Conservation (phyloP, 2,888 invertebrate species). For the Tetragonisca angustula region DNA sequence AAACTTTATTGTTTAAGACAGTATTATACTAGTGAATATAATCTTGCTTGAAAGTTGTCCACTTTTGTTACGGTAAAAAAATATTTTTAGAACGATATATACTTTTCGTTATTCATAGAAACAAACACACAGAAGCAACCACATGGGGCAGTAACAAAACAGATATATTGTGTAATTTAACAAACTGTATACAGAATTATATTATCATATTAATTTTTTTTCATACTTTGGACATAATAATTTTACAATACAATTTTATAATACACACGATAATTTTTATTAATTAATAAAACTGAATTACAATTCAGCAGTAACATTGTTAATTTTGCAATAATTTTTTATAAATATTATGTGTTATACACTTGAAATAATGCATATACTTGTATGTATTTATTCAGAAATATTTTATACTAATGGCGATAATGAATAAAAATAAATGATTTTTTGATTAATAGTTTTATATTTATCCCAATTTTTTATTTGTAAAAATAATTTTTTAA, state of each 20-base stretch:
- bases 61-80: conserved; percentile 9
- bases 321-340: conserved; percentile 24
- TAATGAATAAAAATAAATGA: conserved; percentile 44
- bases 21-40: conserved; percentile 62
- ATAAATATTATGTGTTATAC: conserved; percentile 12
- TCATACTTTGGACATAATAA: conserved; percentile 11
- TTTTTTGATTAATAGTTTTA: conserved; percentile 8
- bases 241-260: conserved; percentile 3
- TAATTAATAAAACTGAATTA: conserved; percentile 7
- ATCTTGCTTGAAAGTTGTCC: neutral
- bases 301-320: conserved; percentile 11
- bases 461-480: neutral
- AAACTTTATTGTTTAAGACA: conserved; percentile 72
- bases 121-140: conserved; percentile 24
- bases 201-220: conserved; percentile 27
- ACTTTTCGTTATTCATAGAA: conserved; percentile 10
- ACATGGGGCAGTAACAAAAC: conserved; percentile 52
- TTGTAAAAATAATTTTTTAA: neutral
- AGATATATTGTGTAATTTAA: conserved; percentile 26
- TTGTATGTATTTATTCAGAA: conserved; percentile 30
- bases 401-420: conserved; percentile 46
- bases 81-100: neutral
- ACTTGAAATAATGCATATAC: conserved; percentile 19
- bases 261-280: conserved; percentile 8
- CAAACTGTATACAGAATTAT: conserved; percentile 20